Base-by-base conservation (phyloP, 2,888 invertebrate genomes). In the Bunonema sp. region DNA sequence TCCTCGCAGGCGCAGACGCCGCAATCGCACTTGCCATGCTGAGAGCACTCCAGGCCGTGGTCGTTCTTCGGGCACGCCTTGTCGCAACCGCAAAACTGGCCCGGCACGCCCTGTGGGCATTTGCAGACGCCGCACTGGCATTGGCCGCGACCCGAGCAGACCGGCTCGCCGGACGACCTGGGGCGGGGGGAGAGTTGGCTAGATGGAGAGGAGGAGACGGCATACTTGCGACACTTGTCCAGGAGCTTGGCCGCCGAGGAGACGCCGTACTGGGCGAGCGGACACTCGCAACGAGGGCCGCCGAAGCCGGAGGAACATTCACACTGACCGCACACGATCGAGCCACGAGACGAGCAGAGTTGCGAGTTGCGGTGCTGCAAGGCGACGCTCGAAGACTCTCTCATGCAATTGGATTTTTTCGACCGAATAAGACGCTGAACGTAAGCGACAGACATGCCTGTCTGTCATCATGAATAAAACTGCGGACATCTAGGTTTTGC, bases 201-300 rank as follows among this genome's bases (percentile, higher is more conserved):
- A 35, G 30, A 22, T 30, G 20, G 35, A 37, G 35, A 34, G 7
- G 15, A 8, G 16, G 7, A n/a, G 8, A 19, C 12, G 16, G 34
- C 47, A 32, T 28, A 56, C 55, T 42, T 41, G 43, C 48, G 30
- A 44, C 57, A 57, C 31, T 47, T 42, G 36, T 53, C 44, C 21
- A 49, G 41, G 21, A 57, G 40, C 19, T 57, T 46, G 19, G 36
- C 38, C 10, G 50, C 45, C 22, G 34, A 35, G 23, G 31, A 39
- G 29, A 57, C 57, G 22, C 52, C 58, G 38, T 42, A 49, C 19
- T 46, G 42, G 15, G 40, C 34, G 31, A 57, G 44, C 15, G 53
- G 49, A 39, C 58, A 58, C 33, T 67, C 61, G 55, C 75, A 76
- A 12, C 55, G 34, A 21, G 29, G 31, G 12, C 52, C 52, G 10